Evolutionary conservation across 2,888 invertebrate species (phyloP).

Genomic region (Trimorus sp.): DNA sequence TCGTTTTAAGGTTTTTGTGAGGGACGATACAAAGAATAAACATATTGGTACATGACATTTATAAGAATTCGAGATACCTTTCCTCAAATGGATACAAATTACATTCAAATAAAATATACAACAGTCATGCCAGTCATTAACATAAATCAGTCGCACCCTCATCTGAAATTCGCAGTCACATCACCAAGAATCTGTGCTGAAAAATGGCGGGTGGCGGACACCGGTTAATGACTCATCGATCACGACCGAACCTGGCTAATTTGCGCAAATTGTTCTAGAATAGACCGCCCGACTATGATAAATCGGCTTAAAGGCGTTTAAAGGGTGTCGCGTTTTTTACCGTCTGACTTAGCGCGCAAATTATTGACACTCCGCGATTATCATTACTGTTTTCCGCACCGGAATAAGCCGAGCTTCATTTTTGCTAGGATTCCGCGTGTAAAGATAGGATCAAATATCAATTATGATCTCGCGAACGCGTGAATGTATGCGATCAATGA

Average conservation of each 20-base stretch:
- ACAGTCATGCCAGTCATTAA: too few species aligned
- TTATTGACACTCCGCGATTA: slow-evolving; percentile 38
- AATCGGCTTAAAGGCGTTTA: slow-evolving; percentile 31
- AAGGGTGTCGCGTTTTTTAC: slow-evolving; percentile 26
- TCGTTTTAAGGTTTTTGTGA: too few species aligned
- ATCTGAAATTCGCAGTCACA: too few species aligned
- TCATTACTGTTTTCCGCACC: slow-evolving; percentile 1
- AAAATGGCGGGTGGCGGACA: background rate
- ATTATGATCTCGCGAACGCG: too few species aligned
- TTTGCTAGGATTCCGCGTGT: slow-evolving; percentile 22
- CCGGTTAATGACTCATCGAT: slow-evolving; percentile 42
- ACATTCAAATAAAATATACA: too few species aligned
- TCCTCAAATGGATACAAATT: too few species aligned
- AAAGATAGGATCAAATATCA: slow-evolving; percentile 14
- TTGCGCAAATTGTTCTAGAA: slow-evolving; percentile 37
- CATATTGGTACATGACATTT: too few species aligned
- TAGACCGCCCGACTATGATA: slow-evolving; percentile 32
- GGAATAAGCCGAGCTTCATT: slow-evolving; percentile 23
- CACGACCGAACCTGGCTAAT: slow-evolving; percentile 1
- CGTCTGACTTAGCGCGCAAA: slow-evolving; percentile 26
- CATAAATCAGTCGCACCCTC: too few species aligned
- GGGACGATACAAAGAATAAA: too few species aligned
- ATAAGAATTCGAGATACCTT: too few species aligned
- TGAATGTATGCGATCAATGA: slow-evolving; percentile 28
- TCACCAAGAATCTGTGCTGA: background rate